phyloP scores from a whole-genome alignment of 1,140 invertebrate genomes.

The Zophobas atratus region DNA sequence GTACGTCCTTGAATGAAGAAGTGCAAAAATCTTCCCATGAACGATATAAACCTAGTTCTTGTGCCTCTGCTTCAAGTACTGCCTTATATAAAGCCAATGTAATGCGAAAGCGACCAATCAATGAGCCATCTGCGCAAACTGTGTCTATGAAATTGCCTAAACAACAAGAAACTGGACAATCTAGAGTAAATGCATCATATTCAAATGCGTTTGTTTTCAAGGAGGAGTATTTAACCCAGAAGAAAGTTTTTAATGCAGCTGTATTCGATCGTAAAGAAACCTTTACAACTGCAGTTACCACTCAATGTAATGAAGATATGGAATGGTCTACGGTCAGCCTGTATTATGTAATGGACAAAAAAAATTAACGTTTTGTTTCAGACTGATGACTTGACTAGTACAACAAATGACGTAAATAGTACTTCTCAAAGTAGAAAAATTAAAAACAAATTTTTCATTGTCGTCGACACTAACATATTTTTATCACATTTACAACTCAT shows the following conservation, averaged over 20 bases:
- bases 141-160: not conserved
- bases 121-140: not conserved
- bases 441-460: constrained; percentile 51
- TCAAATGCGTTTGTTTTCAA: not conserved
- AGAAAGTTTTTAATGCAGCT: not conserved
- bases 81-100: too few species aligned
- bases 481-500: constrained; percentile 57
- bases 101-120: not conserved
- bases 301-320: constrained; percentile 5
- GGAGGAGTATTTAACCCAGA: constrained; percentile 1
- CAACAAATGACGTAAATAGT: not conserved
- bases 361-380: constrained; percentile 4
- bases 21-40: not conserved
- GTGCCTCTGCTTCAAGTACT: not conserved
- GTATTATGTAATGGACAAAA: not conserved
- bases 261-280: not conserved
- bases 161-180: constrained; percentile 2
- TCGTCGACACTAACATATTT: constrained; percentile 64
- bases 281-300: not conserved
- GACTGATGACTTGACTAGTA: constrained; percentile 9
- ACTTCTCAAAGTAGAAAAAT: not conserved
- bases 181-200: not conserved
- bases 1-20: constrained; percentile 39
- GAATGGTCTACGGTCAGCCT: constrained; percentile 16
- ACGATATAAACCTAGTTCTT: not conserved